Percentiles rank a stretch among this genome's conserved stretches.
phyloP scores from a whole-genome alignment of 2,113 vertebrate species.

The Hippolais icterina region DNA sequence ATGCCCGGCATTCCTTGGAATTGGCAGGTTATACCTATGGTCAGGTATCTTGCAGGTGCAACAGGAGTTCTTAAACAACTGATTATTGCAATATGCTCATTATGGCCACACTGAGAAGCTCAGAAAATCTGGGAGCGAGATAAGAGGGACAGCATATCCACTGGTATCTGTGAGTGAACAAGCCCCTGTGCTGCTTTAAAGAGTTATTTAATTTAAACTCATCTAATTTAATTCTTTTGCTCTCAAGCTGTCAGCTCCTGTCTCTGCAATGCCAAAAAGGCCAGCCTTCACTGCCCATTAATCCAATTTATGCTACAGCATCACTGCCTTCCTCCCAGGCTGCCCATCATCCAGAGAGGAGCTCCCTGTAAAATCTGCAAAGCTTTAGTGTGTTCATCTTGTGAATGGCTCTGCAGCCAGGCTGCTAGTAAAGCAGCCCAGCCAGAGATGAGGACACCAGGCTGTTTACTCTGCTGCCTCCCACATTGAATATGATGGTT shows the following conservation, averaged over 20 bases:
- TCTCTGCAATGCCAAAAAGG: slow-evolving; percentile 9
- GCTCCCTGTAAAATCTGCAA: neutral
- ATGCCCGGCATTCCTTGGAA: neutral
- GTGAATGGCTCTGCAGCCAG: neutral
- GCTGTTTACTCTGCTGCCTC: neutral
- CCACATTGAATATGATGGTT: neutral
- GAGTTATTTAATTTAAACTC: slow-evolving; percentile 51
- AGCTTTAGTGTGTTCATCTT: neutral
- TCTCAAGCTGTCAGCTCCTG: slow-evolving; percentile 20
- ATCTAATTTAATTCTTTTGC: slow-evolving; percentile 36
- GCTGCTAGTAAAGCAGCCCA: neutral
- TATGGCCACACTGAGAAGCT: neutral
- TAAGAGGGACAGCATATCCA: neutral
- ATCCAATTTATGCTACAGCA: slow-evolving; percentile 30
- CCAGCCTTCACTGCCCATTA: slow-evolving; percentile 31
- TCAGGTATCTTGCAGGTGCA: neutral
- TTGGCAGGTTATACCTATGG: neutral
- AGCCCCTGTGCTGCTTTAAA: neutral
- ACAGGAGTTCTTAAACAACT: neutral
- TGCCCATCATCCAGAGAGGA: neutral
- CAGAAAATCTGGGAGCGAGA: neutral
- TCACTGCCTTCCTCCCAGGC: neutral
- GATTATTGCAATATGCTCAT: neutral
- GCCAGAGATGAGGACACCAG: neutral
- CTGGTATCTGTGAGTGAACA: neutral